These are phyloP conservation scores for Dorcus parallelipipedus DNA, from an alignment of 2,888 invertebrate genomes.

Conservation along the genomic window DNA sequence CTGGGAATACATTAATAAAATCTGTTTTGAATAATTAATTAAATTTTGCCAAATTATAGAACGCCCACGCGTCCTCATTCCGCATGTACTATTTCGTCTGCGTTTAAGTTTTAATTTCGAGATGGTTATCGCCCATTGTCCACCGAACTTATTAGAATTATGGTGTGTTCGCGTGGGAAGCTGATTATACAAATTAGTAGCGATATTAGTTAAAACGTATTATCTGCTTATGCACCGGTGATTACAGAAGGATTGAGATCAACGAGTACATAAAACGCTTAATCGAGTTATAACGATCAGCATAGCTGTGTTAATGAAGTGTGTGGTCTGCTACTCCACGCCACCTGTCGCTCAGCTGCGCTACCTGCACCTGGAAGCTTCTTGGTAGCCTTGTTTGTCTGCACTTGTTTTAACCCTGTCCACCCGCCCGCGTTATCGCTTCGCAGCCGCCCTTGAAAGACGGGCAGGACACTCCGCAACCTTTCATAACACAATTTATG, in stretches of 20 bases:
- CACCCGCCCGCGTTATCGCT: background rate
- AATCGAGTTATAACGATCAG: conserved; percentile 34
- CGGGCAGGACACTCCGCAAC: background rate
- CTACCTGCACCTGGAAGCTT: conserved; percentile 27
- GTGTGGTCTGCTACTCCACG: conserved; percentile 31
- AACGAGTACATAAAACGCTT: conserved; percentile 21
- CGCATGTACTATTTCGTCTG: no score
- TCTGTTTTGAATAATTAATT: no score
- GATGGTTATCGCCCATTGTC: no score
- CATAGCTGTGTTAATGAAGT: conserved; percentile 33
- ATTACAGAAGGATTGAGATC: conserved; percentile 2
- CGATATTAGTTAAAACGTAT: background rate
- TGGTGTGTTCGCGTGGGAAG: background rate
- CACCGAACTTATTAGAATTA: no score
- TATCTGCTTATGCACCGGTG: conserved; percentile 2
- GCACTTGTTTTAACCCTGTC: conserved; percentile 17
- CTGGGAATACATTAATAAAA: no score
- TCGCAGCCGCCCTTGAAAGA: conserved; percentile 1
- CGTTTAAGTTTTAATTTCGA: no score
- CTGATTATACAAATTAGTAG: background rate
- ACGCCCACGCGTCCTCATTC: no score
- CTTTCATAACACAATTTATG: background rate
- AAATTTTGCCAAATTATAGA: no score
- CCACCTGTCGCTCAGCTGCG: conserved; percentile 39
- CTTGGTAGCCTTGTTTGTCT: conserved; percentile 18